phyloP scores from a whole-genome alignment of 2,113 vertebrate genomes.

The Nesoenas mayeri region DNA sequence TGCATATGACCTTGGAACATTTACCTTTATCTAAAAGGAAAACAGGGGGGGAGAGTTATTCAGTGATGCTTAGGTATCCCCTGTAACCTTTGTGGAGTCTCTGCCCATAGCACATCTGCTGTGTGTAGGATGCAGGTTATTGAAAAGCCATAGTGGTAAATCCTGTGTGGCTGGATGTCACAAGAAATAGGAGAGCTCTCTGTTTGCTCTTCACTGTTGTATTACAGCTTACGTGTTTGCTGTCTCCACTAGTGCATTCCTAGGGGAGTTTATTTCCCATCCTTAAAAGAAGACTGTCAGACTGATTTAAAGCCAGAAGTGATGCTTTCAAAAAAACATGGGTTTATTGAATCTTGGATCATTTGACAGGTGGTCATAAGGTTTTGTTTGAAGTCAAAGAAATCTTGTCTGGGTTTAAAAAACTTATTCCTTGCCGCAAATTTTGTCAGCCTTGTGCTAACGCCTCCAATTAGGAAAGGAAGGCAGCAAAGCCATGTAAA shows the following conservation, averaged over 20 bases:
- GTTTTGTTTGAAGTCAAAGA: conserved; percentile 45
- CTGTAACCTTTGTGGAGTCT: conserved; percentile 8
- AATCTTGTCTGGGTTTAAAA: conserved; percentile 33
- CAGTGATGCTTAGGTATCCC: background rate
- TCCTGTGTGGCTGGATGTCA: background rate
- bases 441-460: conserved; percentile 24
- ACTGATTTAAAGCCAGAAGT: conserved; percentile 47
- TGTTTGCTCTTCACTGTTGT: conserved; percentile 32
- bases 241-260: conserved; percentile 3
- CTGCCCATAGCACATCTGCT: background rate
- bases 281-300: conserved; percentile 43
- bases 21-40: conserved; percentile 10
- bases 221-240: background rate
- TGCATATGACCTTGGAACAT: background rate
- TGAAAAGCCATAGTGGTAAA: conserved; percentile 6
- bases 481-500: background rate
- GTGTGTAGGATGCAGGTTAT: background rate
- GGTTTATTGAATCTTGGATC: conserved; percentile 32
- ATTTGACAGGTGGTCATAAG: conserved; percentile 43
- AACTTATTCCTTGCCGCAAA: background rate
- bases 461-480: conserved; percentile 7
- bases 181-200: conserved; percentile 16
- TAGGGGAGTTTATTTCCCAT: conserved; percentile 44
- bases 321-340: conserved; percentile 30
- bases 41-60: background rate